Conservation (phyloP, 2,888 invertebrate species). For the Ferdinandea cuprea region DNA sequence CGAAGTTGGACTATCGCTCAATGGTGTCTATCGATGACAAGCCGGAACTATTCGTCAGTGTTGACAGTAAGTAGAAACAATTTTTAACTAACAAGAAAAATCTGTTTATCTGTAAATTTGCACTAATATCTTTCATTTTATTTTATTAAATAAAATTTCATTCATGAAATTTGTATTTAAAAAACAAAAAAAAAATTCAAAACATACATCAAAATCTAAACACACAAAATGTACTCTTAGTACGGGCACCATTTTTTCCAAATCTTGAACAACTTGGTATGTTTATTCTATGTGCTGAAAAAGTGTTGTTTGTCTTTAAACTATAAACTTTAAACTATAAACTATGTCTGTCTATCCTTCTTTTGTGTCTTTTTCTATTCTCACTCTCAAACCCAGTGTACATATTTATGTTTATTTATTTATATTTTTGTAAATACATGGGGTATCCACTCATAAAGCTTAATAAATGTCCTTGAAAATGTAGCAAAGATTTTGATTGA, state of each 20-base stretch:
- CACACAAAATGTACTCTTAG: conserved; percentile 78
- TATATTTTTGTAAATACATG: too few relatives aligned
- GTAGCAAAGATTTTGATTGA: too few relatives aligned
- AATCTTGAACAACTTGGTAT: conserved; percentile 86
- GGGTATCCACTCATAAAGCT: too few relatives aligned
- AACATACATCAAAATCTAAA: conserved; percentile 39
- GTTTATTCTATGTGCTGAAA: conserved; percentile 80
- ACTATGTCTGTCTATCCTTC: conserved; percentile 26
- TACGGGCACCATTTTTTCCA: conserved; percentile 86
- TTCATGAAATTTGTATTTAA: conserved; percentile 27
- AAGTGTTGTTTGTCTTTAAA: neutral
- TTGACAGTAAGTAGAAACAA: conserved; percentile 90
- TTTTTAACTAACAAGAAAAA: conserved; percentile 28
- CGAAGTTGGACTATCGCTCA: conserved; percentile 93
- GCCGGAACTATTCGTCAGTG: conserved; percentile 96
- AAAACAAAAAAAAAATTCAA: conserved; percentile 50
- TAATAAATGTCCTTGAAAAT: too few relatives aligned
- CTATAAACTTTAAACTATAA: neutral
- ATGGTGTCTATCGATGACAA: conserved; percentile 97
- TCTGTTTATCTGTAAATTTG: conserved; percentile 35
- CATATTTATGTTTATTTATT: too few relatives aligned
- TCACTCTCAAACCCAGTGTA: too few relatives aligned
- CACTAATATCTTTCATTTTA: conserved; percentile 45
- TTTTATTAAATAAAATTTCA: conserved; percentile 45
- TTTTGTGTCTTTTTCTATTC: too few relatives aligned